phyloP scores from a whole-genome alignment of 1,140 invertebrate genomes.

The Heliconius congener region DNA sequence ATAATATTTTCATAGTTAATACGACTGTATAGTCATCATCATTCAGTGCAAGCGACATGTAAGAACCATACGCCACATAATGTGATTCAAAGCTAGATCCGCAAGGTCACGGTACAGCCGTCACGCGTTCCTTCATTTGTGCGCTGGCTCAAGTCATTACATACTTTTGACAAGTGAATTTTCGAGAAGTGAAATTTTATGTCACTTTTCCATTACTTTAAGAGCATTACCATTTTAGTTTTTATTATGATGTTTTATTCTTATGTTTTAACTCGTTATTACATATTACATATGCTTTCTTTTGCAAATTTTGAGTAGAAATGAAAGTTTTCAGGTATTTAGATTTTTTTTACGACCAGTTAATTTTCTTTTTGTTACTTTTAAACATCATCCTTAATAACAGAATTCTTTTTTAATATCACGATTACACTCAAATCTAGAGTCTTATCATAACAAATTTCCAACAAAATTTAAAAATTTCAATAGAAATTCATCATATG shows the following conservation, averaged over 20 bases:
- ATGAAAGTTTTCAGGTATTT: neutral
- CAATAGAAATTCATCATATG: neutral
- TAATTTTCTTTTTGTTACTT: neutral
- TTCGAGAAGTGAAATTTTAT: slow-evolving; percentile 26
- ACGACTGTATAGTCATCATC: slow-evolving; percentile 19
- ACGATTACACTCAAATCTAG: neutral
- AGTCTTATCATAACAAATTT: neutral
- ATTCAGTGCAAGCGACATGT: slow-evolving; percentile 10
- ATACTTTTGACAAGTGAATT: slow-evolving; percentile 17
- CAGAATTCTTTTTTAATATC: no score
- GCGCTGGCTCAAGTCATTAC: slow-evolving; percentile 36
- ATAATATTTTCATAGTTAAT: slow-evolving; percentile 23
- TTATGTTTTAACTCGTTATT: neutral
- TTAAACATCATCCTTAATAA: neutral
- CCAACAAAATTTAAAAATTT: neutral
- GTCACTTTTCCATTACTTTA: slow-evolving; percentile 12
- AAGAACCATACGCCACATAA: slow-evolving; percentile 16
- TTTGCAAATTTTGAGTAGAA: neutral
- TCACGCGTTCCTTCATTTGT: slow-evolving; percentile 51
- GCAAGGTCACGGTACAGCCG: slow-evolving; percentile 48
- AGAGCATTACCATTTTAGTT: slow-evolving; percentile 5
- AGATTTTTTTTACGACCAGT: neutral
- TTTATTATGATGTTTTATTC: slow-evolving; percentile 6
- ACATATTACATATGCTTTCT: neutral
- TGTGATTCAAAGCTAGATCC: slow-evolving; percentile 28